These are phyloP conservation scores for Nannobrachium achirus DNA, from an alignment of 2,113 vertebrate genomes.

Conservation along the genomic window DNA sequence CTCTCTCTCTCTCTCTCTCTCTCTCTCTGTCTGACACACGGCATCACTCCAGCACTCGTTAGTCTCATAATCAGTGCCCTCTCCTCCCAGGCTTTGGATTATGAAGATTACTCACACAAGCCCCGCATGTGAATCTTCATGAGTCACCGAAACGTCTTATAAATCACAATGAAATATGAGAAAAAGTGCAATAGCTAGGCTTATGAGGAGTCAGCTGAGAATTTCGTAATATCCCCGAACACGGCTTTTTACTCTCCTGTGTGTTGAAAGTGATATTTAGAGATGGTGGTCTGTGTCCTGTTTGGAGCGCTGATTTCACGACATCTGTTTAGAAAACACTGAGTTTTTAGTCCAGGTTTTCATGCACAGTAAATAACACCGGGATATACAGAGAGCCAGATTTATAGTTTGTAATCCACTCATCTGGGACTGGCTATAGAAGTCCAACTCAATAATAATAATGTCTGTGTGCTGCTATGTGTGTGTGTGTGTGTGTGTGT, in stretches of 20 bases:
- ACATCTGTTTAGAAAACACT: slow-evolving; percentile 24
- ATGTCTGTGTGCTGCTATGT: not conserved
- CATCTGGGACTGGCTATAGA: not conserved
- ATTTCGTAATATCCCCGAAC: not conserved
- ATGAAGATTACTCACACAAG: slow-evolving; percentile 5
- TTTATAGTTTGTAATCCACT: slow-evolving; percentile 11
- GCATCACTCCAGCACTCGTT: slow-evolving; percentile 2
- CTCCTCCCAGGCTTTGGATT: slow-evolving; percentile 9
- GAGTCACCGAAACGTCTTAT: not conserved
- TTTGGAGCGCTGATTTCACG: slow-evolving; percentile 26
- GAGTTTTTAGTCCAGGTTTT: not conserved
- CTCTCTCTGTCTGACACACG: not conserved
- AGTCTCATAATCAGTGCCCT: not conserved
- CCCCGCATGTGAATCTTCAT: not conserved
- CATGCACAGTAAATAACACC: slow-evolving; percentile 24
- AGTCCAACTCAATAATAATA: too few relatives aligned
- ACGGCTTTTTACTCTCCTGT: slow-evolving; percentile 22
- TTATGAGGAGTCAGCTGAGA: slow-evolving; percentile 5
- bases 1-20: too few relatives aligned
- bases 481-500: slow-evolving; percentile 1
- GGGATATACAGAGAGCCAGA: slow-evolving; percentile 6
- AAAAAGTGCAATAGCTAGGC: slow-evolving; percentile 1
- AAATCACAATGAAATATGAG: slow-evolving; percentile 7
- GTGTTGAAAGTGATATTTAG: not conserved
- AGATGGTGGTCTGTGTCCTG: not conserved